Evolutionary conservation across 2,113 vertebrate genomes (phyloP).

Genomic region (Grus americana): DNA sequence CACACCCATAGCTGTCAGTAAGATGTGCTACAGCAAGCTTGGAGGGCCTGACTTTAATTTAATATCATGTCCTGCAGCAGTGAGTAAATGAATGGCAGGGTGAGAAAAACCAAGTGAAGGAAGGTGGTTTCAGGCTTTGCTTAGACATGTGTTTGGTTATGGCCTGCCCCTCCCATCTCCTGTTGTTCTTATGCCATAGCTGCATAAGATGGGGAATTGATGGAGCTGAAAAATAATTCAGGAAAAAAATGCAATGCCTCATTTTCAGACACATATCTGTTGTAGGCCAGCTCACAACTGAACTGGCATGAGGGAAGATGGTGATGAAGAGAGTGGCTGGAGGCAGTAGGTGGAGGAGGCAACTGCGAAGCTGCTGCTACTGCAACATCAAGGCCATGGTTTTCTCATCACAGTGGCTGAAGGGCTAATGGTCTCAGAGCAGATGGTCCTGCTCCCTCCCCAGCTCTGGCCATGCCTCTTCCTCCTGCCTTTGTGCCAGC

Average conservation of each 20-base stretch:
- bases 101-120: neutral
- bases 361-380: neutral
- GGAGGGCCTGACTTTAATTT: neutral
- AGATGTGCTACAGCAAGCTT: neutral
- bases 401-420: neutral
- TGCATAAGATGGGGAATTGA: neutral
- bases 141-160: neutral
- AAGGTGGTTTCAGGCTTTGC: neutral
- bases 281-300: neutral
- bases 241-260: neutral
- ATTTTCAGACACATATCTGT: neutral
- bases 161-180: neutral
- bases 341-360: neutral
- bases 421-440: neutral
- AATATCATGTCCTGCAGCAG: neutral
- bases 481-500: neutral
- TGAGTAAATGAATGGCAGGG: neutral
- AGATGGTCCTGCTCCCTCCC: neutral
- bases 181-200: neutral
- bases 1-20: neutral
- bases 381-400: neutral
- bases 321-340: neutral
- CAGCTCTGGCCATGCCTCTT: neutral
- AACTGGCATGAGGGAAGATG: neutral
- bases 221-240: neutral